Evolutionary conservation across 1,140 invertebrate species (phyloP), one percentile per base, ranked within the genome.

Genomic region (Armadillidium nasatum): DNA sequence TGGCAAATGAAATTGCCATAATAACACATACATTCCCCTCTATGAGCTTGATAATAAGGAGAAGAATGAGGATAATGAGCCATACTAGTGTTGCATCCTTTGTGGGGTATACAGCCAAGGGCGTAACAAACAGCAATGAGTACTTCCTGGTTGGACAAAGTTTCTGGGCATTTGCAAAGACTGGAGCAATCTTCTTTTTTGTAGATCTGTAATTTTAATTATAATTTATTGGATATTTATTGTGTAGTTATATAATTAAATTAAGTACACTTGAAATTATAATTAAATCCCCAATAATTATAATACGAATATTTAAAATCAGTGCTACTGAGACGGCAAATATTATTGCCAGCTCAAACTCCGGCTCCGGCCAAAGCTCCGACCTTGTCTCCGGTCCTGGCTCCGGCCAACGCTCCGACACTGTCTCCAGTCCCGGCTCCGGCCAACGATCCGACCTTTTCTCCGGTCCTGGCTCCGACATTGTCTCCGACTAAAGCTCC

Each of bases 1-100:
- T 94, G 94, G 85, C 93, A 94, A 84, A 95, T 94, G 85, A 95
- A 94, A 76, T 90, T 89, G 43, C 93, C 93, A 45, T 91, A 93
- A 85, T 94, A 94, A 85, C 93, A 95, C 76, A 94, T 89, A 85
- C 93, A 95, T 71, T 92, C 89, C 13, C 93, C 93, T n/a, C 93
- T 87, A 83, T 91, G 93, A 19, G 93, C 93, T 84, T 94, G 92
- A 85, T 94, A 94, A 76, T 92, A 91, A 11, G 93, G 93, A 4
- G 92, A 91, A 21, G 91, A 91, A 85, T 94, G 93, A 83, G 92
- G 93, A 86, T 94, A 95, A 84, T 92, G 92, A 43, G 93, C 93
- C 0, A 44, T 50, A 10, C 45, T 46, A n/a, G 77, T 78, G 71
- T 78, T 75, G 71, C 77, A 78, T 11, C 73, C 91, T 79, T 90